phyloP scores from a whole-genome alignment of 2,888 invertebrate species.

The Tridacna gigas region DNA sequence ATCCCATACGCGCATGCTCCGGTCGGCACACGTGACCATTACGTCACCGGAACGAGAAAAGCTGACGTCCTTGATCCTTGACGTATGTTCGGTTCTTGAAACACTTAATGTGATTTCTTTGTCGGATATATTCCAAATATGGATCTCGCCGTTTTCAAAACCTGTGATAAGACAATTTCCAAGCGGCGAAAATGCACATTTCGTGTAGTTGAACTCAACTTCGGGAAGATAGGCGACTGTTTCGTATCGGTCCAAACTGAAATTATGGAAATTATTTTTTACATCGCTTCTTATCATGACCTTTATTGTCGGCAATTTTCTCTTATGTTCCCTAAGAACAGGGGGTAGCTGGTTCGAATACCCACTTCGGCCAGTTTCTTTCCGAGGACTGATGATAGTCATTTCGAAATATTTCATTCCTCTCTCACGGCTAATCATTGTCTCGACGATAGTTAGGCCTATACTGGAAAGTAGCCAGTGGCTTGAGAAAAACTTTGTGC shows the following conservation, averaged over 20 bases:
- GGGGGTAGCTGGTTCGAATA: no score
- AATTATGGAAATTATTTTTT: neutral
- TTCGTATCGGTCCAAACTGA: slow-evolving; percentile 20
- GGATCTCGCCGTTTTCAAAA: slow-evolving; percentile 35
- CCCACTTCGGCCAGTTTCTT: no score
- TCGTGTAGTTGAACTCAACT: slow-evolving; percentile 16
- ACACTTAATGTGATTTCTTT: neutral
- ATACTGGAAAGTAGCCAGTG: no score
- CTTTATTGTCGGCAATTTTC: no score
- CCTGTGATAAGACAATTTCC: slow-evolving; percentile 29
- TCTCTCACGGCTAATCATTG: no score
- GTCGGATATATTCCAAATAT: slow-evolving; percentile 41
- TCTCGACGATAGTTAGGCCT: no score
- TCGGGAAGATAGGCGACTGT: slow-evolving; percentile 27
- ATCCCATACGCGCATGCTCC: slow-evolving; percentile 42
- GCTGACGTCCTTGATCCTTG: slow-evolving; percentile 39
- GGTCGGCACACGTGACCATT: slow-evolving; percentile 40
- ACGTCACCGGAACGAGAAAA: slow-evolving; percentile 35
- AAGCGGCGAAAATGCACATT: slow-evolving; percentile 29
- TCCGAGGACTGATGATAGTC: no score
- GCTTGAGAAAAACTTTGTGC: no score
- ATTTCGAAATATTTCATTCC: no score
- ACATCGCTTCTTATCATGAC: no score
- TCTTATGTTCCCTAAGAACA: no score
- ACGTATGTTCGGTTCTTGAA: slow-evolving; percentile 31